These are phyloP conservation scores for Sesamia nonagrioides DNA, from an alignment of 1,140 invertebrate species.

Conservation along the genomic window DNA sequence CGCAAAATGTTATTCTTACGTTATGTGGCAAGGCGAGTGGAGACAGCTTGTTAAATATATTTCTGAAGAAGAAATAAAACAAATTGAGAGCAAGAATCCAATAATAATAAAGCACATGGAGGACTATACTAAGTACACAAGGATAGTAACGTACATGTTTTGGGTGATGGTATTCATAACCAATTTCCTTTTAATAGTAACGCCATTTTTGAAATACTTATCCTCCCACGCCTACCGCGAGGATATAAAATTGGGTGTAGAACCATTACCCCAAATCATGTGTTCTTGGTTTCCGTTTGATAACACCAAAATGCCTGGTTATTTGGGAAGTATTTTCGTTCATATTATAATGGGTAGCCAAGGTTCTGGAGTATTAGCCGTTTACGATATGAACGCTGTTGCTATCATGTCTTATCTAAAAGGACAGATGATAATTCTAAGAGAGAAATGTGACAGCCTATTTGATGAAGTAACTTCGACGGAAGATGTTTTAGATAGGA, in stretches of 20 bases:
- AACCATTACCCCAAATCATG: constrained; percentile 69
- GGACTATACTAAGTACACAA: constrained; percentile 65
- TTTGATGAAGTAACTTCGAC: constrained; percentile 56
- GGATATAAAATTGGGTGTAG: constrained; percentile 58
- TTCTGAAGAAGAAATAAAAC: constrained; percentile 57
- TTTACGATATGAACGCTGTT: constrained; percentile 69
- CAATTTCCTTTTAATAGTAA: constrained; percentile 53
- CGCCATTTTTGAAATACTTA: constrained; percentile 67
- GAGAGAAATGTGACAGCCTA: constrained; percentile 63
- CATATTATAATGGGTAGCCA: constrained; percentile 63
- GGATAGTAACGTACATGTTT: constrained; percentile 66
- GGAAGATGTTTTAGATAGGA: constrained; percentile 57
- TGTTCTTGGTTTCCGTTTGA: constrained; percentile 78
- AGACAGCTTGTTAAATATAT: constrained; percentile 50
- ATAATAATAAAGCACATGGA: constrained; percentile 54
- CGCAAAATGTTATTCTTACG: constrained; percentile 60
- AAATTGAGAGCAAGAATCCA: constrained; percentile 51
- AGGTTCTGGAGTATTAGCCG: constrained; percentile 63
- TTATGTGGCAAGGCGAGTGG: constrained; percentile 47
- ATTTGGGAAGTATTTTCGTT: constrained; percentile 54
- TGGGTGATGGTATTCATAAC: constrained; percentile 67
- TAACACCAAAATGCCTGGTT: constrained; percentile 67
- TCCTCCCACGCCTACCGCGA: constrained; percentile 58
- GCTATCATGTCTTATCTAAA: constrained; percentile 61
- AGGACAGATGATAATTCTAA: constrained; percentile 62